Percentiles rank a stretch among this genome's conserved stretches.
These are phyloP conservation scores for Xanthorhoe designata DNA, from an alignment of 2,888 invertebrate species.

Conservation along the genomic window DNA sequence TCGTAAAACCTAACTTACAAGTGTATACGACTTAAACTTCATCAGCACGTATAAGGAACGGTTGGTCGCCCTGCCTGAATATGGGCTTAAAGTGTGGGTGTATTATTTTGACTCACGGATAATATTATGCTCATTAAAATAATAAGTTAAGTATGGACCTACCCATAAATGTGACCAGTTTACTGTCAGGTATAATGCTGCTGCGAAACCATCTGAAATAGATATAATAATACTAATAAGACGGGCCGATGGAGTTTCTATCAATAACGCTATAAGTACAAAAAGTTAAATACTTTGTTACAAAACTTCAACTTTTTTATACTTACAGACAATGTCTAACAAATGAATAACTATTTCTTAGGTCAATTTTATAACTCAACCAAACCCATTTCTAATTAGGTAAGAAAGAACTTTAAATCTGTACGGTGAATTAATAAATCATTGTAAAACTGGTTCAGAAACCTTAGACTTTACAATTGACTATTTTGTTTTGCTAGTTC, in stretches of 20 bases:
- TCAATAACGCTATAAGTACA: too few relatives aligned
- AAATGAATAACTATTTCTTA: too few relatives aligned
- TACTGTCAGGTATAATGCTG: conserved; percentile 75
- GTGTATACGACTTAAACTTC: conserved; percentile 7
- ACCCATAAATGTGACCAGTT: conserved; percentile 73
- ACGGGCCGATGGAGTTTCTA: not conserved
- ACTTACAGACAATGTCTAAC: too few relatives aligned
- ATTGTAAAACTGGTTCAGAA: not conserved
- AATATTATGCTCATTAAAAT: conserved; percentile 28
- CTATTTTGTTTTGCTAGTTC: not conserved
- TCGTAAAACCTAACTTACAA: conserved; percentile 4
- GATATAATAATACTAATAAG: not conserved
- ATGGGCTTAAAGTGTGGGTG: conserved; percentile 27
- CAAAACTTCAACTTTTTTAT: too few relatives aligned
- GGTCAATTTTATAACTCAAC: too few relatives aligned
- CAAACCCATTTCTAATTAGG: too few relatives aligned
- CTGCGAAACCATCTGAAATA: conserved; percentile 75
- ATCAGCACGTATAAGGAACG: conserved; percentile 19
- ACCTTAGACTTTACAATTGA: not conserved
- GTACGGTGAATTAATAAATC: too few relatives aligned
- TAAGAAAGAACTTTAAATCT: too few relatives aligned
- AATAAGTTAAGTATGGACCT: conserved; percentile 37
- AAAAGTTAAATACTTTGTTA: too few relatives aligned
- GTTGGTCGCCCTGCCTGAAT: conserved; percentile 21
- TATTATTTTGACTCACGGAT: conserved; percentile 32